Evolutionary conservation across 1,140 invertebrate species (phyloP).

Genomic region (Nixonia krombeini): DNA sequence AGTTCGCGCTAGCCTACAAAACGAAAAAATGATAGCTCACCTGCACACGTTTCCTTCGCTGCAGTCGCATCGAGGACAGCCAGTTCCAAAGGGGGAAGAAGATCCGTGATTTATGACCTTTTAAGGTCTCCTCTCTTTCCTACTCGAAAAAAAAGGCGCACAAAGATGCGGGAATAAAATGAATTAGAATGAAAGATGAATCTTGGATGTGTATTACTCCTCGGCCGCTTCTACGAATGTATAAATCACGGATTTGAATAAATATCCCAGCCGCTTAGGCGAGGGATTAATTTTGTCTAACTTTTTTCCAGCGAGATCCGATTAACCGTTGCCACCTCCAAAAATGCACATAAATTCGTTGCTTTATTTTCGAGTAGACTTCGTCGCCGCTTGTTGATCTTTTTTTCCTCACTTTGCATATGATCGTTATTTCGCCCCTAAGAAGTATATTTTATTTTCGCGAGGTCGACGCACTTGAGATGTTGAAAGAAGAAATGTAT

Average conservation of each 20-base stretch:
- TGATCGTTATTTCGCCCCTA: neutral
- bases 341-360: neutral
- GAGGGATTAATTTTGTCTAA: constrained; percentile 43
- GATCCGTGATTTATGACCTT: constrained; percentile 19
- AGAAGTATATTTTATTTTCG: neutral
- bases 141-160: constrained; percentile 3
- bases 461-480: too few species aligned
- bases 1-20: constrained; percentile 17
- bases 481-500: constrained; percentile 1
- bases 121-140: constrained; percentile 27
- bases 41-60: constrained; percentile 14
- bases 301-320: constrained; percentile 17
- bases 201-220: constrained; percentile 40
- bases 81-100: constrained; percentile 22
- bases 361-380: neutral
- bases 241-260: constrained; percentile 51
- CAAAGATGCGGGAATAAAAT: constrained; percentile 8
- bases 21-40: too few species aligned
- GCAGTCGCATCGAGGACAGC: constrained; percentile 29
- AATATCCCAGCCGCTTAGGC: constrained; percentile 28
- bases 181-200: constrained; percentile 31
- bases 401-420: neutral
- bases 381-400: neutral
- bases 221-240: constrained; percentile 24
- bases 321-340: constrained; percentile 37